Evolutionary conservation across 1,140 invertebrate species (phyloP), one percentile per base, ranked within the genome.

Genomic region (Cataglyphis hispanica): DNA sequence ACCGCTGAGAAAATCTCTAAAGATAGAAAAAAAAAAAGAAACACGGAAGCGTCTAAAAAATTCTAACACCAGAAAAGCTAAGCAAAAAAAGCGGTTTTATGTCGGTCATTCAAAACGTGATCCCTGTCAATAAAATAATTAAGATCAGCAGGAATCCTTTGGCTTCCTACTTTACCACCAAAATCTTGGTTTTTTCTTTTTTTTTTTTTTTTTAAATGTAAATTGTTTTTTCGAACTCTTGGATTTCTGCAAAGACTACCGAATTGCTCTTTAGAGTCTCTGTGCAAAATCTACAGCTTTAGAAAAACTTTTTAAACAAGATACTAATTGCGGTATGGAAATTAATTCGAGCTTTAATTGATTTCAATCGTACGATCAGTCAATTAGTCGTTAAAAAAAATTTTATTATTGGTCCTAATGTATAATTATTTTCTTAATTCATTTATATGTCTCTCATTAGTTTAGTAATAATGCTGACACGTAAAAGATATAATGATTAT

Each of bases 71-170:
- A 50, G 11, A 64, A 43, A 27, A 34, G 27, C 13, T 16, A 53
- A 27, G 1, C 3, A 19, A 87, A 67, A 87, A 75, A 69, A 87
- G 87, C 89, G 8, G 58, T 76, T 89, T 90, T 92, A 86, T 90
- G 86, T 87, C 56, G 89, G 69, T 64, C 87, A 76, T 86, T 88
- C 85, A 87, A 83, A 86, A 76, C 86, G 81, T 91, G 91, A 89
- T 90, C 80, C 86, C 75, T 76, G 56, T 60, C 91, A 92, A 93
- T 93, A 93, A 93, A 93, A 87, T 89, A 93, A 94, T 94, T 93
- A 93, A 93, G 89, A 87, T 85, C 83, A 87, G 61, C 67, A 88
- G 75, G 69, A 80, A 75, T 70, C 40, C 40, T 87, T 67, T 40
- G 69, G 40, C 53, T 81, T n/a, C 11, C 46, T 77, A 40, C 4